Evolutionary conservation across 2,888 invertebrate species (phyloP).

Genomic region (Lamproptera curius): DNA sequence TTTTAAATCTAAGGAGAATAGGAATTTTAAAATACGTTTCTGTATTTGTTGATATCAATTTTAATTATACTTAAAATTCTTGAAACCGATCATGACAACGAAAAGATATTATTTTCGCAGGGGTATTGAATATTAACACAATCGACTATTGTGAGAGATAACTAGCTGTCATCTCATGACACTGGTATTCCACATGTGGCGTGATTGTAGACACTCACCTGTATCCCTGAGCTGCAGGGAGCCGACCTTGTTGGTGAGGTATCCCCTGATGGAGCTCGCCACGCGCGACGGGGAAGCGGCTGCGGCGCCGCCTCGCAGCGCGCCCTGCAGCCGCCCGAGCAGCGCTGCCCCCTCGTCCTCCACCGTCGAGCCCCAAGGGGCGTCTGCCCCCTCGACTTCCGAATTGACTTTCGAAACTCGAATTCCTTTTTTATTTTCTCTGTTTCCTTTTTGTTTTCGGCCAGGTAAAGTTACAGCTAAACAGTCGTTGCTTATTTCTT

Average conservation of each 20-base stretch:
- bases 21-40: neutral
- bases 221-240: slow-evolving; percentile 84
- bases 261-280: slow-evolving; percentile 86
- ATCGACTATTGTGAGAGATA: neutral
- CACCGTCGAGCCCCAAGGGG: slow-evolving; percentile 60
- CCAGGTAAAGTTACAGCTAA: slow-evolving; percentile 2
- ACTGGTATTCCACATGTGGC: too few relatives aligned
- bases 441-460: slow-evolving; percentile 6
- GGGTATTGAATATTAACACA: neutral
- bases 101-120: neutral
- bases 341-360: slow-evolving; percentile 76
- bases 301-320: slow-evolving; percentile 83
- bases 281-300: slow-evolving; percentile 84
- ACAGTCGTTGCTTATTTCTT: slow-evolving; percentile 14
- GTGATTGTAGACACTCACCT: too few relatives aligned
- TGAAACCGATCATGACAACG: neutral
- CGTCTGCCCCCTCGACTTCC: slow-evolving; percentile 40
- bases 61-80: neutral
- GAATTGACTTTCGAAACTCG: slow-evolving; percentile 22
- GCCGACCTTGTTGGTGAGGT: slow-evolving; percentile 82
- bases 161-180: too few relatives aligned
- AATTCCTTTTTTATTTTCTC: slow-evolving; percentile 3
- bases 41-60: neutral
- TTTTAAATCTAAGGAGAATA: neutral
- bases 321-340: slow-evolving; percentile 82